Conservation (phyloP, 2,888 invertebrate genomes). For the Clitarchus hookeri region DNA sequence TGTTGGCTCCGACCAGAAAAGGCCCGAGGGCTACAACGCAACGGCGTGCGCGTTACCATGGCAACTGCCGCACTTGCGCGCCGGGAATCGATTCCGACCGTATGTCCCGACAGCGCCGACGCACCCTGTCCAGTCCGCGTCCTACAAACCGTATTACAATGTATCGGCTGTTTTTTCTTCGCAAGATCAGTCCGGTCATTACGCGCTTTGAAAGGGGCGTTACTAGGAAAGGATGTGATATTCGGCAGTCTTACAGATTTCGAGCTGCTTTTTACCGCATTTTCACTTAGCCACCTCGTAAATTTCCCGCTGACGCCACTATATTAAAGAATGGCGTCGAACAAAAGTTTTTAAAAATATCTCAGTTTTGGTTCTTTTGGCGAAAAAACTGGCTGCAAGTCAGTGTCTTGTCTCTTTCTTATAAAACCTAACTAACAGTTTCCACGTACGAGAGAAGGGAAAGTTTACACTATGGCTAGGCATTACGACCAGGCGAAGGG, state of each 20-base stretch:
- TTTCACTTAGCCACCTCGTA: slow-evolving; percentile 17
- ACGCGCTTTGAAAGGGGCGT: not conserved
- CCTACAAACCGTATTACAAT: no score
- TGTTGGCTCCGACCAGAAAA: no score
- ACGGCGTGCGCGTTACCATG: no score
- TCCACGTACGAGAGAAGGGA: not conserved
- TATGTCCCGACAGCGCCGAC: no score
- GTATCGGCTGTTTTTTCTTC: no score
- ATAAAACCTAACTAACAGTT: not conserved
- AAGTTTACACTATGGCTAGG: not conserved
- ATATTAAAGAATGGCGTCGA: not conserved
- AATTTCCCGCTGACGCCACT: not conserved
- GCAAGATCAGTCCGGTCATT: not conserved
- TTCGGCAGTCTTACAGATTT: not conserved
- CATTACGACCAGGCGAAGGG: not conserved
- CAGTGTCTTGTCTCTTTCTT: not conserved
- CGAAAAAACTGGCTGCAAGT: not conserved
- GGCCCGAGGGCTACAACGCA: no score
- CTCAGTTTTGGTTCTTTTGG: not conserved
- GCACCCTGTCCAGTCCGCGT: no score
- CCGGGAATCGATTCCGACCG: no score
- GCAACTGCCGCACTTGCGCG: no score
- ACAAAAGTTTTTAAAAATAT: not conserved
- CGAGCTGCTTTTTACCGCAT: not conserved
- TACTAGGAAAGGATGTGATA: not conserved